Percentiles rank a stretch among this genome's conserved stretches.
Evolutionary conservation across 2,888 invertebrate genomes (phyloP).

Genomic region (Beris chalybata): DNA sequence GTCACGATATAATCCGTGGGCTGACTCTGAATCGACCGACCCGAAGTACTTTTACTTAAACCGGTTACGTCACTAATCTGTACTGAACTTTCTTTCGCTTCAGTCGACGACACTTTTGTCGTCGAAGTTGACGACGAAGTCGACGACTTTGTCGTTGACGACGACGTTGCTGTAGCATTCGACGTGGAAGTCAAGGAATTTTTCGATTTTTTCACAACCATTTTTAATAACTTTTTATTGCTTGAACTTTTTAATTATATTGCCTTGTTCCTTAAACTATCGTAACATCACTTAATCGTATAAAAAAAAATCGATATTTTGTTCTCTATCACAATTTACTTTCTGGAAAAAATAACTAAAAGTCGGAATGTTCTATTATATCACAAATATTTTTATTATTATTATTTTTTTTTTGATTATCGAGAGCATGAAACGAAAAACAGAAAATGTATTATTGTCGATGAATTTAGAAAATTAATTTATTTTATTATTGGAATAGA

Average conservation of each 20-base stretch:
- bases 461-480: slow-evolving; percentile 1
- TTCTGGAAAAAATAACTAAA: background rate
- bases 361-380: slow-evolving; percentile 16
- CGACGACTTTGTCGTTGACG: slow-evolving; percentile 51
- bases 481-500: background rate
- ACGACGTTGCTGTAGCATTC: slow-evolving; percentile 44
- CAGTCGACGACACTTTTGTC: slow-evolving; percentile 44
- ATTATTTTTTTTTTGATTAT: background rate
- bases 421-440: background rate
- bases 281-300: slow-evolving; percentile 17
- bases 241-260: background rate
- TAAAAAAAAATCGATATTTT: slow-evolving; percentile 7
- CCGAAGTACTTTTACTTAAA: slow-evolving; percentile 26
- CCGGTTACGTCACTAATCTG: slow-evolving; percentile 33
- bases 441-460: background rate
- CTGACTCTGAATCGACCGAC: slow-evolving; percentile 24
- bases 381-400: slow-evolving; percentile 20
- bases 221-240: slow-evolving; percentile 7
- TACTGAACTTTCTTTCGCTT: slow-evolving; percentile 9
- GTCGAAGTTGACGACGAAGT: slow-evolving; percentile 60
- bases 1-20: slow-evolving; percentile 39
- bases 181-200: slow-evolving; percentile 26
- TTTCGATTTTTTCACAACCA: slow-evolving; percentile 33
- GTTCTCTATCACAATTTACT: slow-evolving; percentile 23
- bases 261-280: slow-evolving; percentile 11